Evolutionary conservation across 2,113 vertebrate genomes (phyloP), one percentile per base, ranked within the genome.

Genomic region (Hippopotamus amphibius): DNA sequence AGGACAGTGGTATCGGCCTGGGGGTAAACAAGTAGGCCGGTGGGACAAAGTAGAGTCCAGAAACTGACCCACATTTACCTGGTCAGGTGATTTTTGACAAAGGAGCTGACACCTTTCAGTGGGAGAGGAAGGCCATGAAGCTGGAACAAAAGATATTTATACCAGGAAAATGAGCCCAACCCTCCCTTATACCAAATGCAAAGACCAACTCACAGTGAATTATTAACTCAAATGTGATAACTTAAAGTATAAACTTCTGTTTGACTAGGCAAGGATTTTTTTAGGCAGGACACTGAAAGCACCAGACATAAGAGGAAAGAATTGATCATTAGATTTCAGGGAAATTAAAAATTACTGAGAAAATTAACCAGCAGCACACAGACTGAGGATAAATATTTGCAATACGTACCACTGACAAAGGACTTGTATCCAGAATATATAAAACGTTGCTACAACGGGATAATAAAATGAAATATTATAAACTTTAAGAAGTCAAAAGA

Each of bases 51-150:
- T 0, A 17, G 33, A 16, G 10, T 10, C 41, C 22, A 37, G 48
- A 7, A 41, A 8, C 3, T 8, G 19, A 50, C 19, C 43, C 14
- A 2, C 2, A 3, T 4, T 6, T 41, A 6, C n/a, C 50, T 12
- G 33, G 1, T 50, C 26, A 11, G 3, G 0, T n/a, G 77, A 76
- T 57, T 41, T 86, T 37, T 76, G 77, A 28, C 4, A 6, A 50
- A 46, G 26, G 26, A 5, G 12, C 33, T 33, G n/a, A 19, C 6
- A 30, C 57, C 4, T 21, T 68, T 93, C 68, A 50, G 16, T 43
- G 66, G 37, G 14, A 65, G 24, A 48, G 17, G 68, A 87, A 33
- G 53, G 53, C 4, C 13, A 2, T 21, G 22, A 41, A 76, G 84
- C 33, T 65, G 68, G 9, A 50, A 28, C 3, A 16, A 50, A 33